These are phyloP conservation scores for Elachura formosa DNA, from an alignment of 2,113 vertebrate genomes.

Conservation along the genomic window DNA sequence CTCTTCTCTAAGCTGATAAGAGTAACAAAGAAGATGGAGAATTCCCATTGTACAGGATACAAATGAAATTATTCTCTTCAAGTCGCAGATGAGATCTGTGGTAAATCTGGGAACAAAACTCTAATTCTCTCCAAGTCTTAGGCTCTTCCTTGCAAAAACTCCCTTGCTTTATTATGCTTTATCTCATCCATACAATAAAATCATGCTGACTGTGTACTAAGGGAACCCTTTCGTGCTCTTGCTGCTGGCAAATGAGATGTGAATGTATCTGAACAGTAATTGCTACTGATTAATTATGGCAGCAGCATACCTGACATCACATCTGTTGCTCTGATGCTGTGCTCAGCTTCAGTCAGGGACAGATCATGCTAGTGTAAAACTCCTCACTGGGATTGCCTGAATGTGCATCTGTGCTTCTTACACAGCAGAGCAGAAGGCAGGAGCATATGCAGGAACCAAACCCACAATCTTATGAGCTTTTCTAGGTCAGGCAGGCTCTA, in stretches of 20 bases:
- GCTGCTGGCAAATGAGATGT: not conserved
- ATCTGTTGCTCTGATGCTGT: not conserved
- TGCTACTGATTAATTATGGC: not conserved
- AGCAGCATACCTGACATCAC: not conserved
- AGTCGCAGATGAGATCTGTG: not conserved
- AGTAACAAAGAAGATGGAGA: not conserved
- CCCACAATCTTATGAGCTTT: not conserved
- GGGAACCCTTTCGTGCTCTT: not conserved
- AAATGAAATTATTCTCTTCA: not conserved
- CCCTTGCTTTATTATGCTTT: not conserved
- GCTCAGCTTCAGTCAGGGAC: not conserved
- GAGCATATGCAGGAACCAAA: not conserved
- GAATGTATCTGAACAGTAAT: not conserved
- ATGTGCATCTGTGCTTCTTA: not conserved
- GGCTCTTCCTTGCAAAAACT: not conserved
- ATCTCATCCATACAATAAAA: not conserved
- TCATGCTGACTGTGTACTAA: not conserved
- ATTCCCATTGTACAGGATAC: not conserved
- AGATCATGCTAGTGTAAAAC: not conserved
- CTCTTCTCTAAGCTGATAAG: not conserved
- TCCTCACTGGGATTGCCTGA: not conserved
- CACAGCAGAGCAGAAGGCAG: not conserved
- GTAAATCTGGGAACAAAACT: not conserved
- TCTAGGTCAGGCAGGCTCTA: not conserved
- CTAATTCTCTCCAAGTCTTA: not conserved